phyloP scores from a whole-genome alignment of 2,888 invertebrate species.

The Drosophila limbata region DNA sequence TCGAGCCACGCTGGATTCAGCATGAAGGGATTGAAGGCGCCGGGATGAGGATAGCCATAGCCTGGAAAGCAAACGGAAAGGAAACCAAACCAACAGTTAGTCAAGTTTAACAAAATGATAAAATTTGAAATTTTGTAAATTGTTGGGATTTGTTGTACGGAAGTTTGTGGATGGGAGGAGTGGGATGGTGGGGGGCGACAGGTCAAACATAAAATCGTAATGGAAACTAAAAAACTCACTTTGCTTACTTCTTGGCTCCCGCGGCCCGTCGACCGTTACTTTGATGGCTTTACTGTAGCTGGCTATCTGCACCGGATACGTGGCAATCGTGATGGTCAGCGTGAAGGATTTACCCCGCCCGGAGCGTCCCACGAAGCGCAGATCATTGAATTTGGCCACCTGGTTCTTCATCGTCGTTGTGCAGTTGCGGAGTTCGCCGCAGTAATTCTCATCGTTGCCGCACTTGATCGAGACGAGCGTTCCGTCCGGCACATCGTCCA shows the following conservation, averaged over 20 bases:
- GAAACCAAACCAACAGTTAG: constrained; percentile 29
- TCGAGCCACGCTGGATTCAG: constrained; percentile 94
- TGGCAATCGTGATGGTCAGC: constrained; percentile 94
- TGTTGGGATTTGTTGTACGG: neutral
- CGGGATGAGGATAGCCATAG: constrained; percentile 92
- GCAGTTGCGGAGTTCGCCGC: constrained; percentile 97
- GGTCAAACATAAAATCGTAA: constrained; percentile 60
- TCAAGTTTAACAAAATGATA: constrained; percentile 1
- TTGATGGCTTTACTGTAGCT: constrained; percentile 98
- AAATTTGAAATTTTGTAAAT: neutral
- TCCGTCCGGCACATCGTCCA: constrained; percentile 97
- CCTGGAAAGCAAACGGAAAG: constrained; percentile 85
- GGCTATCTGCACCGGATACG: constrained; percentile 93
- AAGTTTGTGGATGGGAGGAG: neutral
- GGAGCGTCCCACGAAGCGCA: constrained; percentile 98
- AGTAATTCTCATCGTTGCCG: constrained; percentile 99
- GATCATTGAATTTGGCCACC: constrained; percentile 99
- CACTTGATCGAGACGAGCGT: constrained; percentile 97
- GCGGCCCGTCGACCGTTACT: constrained; percentile 99
- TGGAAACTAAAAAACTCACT: constrained; percentile 90
- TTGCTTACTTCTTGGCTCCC: constrained; percentile 98
- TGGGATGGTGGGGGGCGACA: neutral
- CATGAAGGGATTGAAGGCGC: constrained; percentile 91
- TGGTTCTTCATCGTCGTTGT: constrained; percentile 98
- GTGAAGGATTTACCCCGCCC: constrained; percentile 99